Evolutionary conservation across 2,888 invertebrate genomes (phyloP).

Genomic region (Standfussiana lucernea): DNA sequence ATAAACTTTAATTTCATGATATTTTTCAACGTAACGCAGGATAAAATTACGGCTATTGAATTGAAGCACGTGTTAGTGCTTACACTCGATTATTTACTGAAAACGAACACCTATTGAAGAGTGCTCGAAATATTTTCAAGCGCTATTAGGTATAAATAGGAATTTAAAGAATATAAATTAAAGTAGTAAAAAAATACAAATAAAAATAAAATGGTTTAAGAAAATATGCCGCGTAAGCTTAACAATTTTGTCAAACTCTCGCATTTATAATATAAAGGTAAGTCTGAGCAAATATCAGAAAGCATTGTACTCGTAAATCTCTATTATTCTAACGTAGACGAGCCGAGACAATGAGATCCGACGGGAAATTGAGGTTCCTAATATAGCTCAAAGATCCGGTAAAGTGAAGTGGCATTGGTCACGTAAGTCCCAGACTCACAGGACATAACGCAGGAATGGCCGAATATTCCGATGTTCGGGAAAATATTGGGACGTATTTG

Average conservation of each 20-base stretch:
- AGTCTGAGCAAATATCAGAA: conserved; percentile 47
- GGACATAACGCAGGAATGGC: conserved; percentile 37
- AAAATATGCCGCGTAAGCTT: background rate
- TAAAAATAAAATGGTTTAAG: background rate
- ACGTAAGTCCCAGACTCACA: conserved; percentile 57
- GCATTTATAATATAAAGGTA: conserved; percentile 25
- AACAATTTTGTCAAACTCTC: too few relatives aligned
- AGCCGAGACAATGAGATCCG: conserved; percentile 47
- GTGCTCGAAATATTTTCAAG: background rate
- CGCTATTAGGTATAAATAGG: background rate
- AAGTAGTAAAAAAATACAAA: background rate
- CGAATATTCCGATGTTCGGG: conserved; percentile 44
- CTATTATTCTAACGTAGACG: conserved; percentile 56
- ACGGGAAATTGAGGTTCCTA: conserved; percentile 52
- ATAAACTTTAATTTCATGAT: background rate
- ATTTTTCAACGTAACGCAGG: background rate
- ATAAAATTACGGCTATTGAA: background rate
- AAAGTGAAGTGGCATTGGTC: conserved; percentile 62
- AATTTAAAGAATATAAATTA: background rate
- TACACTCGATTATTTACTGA: conserved; percentile 3
- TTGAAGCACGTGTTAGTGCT: background rate
- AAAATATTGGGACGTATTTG: conserved; percentile 61
- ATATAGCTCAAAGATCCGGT: conserved; percentile 52
- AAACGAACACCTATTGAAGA: conserved; percentile 6
- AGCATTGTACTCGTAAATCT: conserved; percentile 55